phyloP scores from a whole-genome alignment of 2,797 vertebrate genomes.

The Sebastes steindachneri region DNA sequence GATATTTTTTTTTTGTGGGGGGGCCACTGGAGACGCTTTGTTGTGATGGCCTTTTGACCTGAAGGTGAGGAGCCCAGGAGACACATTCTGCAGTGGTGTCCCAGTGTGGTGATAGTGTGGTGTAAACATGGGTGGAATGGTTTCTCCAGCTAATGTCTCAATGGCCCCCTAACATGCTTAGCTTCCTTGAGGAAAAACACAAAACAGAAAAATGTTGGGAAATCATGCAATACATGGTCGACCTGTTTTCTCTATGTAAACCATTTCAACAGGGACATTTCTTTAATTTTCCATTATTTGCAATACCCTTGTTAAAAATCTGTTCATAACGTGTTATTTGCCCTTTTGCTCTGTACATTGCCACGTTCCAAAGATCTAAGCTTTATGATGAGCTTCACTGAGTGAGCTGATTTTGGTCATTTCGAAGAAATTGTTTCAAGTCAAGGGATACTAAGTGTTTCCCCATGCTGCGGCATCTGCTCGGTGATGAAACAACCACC shows the following conservation, averaged over 20 bases:
- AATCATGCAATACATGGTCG: background rate
- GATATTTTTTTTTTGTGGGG: slow-evolving; percentile 9
- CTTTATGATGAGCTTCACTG: background rate
- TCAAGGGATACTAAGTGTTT: slow-evolving; percentile 31
- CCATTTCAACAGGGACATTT: background rate
- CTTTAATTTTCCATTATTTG: background rate
- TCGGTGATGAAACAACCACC: slow-evolving; percentile 22
- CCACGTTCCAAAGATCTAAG: background rate
- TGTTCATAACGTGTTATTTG: background rate
- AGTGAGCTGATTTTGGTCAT: background rate
- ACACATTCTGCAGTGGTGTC: slow-evolving; percentile 42
- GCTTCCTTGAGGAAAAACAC: slow-evolving; percentile 6
- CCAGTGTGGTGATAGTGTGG: slow-evolving; percentile 41
- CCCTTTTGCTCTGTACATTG: background rate
- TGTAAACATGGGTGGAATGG: slow-evolving; percentile 47
- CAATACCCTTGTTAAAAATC: background rate
- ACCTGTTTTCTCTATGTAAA: background rate
- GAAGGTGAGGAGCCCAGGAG: slow-evolving; percentile 63
- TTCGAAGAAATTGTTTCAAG: slow-evolving; percentile 5
- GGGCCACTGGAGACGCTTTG: slow-evolving; percentile 44
- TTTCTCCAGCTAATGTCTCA: slow-evolving; percentile 52
- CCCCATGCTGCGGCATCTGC: slow-evolving; percentile 43
- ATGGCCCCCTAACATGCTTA: slow-evolving; percentile 10
- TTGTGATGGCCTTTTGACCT: slow-evolving; percentile 67
- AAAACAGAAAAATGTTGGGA: slow-evolving; percentile 1